Conservation (phyloP, 2,113 vertebrate genomes). For the Hucho hucho region DNA sequence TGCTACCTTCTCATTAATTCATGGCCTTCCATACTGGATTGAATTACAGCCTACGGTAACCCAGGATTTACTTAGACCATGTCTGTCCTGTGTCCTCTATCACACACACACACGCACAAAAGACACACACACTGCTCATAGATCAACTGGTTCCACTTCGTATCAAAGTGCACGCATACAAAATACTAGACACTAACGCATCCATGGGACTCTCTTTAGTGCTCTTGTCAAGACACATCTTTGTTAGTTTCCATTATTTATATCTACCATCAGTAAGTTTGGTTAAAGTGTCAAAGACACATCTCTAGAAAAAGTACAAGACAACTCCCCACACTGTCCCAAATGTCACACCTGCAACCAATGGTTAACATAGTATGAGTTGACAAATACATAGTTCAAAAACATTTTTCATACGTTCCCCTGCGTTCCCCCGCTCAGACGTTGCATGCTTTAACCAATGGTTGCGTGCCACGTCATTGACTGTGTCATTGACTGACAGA, state of each 20-base stretch:
- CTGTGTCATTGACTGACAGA: too few relatives aligned
- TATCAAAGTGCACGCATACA: neutral
- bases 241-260: conserved; percentile 36
- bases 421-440: too few relatives aligned
- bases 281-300: neutral
- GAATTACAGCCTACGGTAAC: conserved; percentile 45
- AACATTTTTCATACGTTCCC: too few relatives aligned
- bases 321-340: too few relatives aligned
- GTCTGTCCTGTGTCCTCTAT: conserved; percentile 6
- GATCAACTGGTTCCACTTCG: too few relatives aligned
- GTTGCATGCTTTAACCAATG: too few relatives aligned
- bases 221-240: neutral
- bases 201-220: conserved; percentile 13
- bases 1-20: conserved; percentile 57
- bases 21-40: conserved; percentile 61
- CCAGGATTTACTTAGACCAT: conserved; percentile 42
- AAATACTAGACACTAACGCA: neutral
- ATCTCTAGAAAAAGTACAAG: too few relatives aligned
- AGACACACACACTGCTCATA: neutral
- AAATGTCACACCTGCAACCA: too few relatives aligned
- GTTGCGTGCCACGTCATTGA: too few relatives aligned
- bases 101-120: neutral
- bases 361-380: too few relatives aligned
- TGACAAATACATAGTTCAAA: too few relatives aligned
- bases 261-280: conserved; percentile 8